Evolutionary conservation across 1,140 invertebrate genomes (phyloP), one percentile per base, ranked within the genome.

Genomic region (Pteromalus puparum): DNA sequence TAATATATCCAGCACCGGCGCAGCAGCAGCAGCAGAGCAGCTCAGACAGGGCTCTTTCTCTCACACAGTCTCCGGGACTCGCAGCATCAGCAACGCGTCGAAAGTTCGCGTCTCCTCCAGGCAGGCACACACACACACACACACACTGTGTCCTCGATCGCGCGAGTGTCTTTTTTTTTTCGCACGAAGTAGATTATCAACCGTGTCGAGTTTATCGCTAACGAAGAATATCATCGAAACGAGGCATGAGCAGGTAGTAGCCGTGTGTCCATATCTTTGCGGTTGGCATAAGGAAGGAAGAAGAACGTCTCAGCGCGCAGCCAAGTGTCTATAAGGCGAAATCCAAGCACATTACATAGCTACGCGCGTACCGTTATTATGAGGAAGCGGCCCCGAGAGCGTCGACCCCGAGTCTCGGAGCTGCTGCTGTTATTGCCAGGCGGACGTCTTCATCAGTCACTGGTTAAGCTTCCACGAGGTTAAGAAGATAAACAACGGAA

Each of bases 61-160:
- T 26, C 67, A 70, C 67, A 70, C 67, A 70, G 67, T 70, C 67
- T 30, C 67, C 67, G 67, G 67, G 24, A 30, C 67, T 70, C 67
- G 67, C 67, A 15, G 67, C 67, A n/a, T n/a, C 18, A 26, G 67
- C 67, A n/a, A 18, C 28, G 5, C 26, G 53, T 34, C 53, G 53
- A 21, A 9, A 61, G 12, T 61, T 4, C 53, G 12, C 53, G 61
- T 65, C 61, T n/a, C 4, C 61, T 21, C 61, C 12, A 15, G 61
- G 12, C 53, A 34, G 2, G 6, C 34, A 34, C 34, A 34, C 34
- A 34, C 5, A n/a, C n/a, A 42, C 38, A 42, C 38, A 9, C 38
- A 0, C 38, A 10, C 38, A 42, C 1, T 9, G 38, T 42, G 38
- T 34, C 38, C 38, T 12, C 26, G 18, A 12, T 13, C 67, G 67